A percentile compares a stretch with the other conserved stretches of the same genome.
These are phyloP conservation scores for Temnothorax nylanderi DNA, from an alignment of 1,140 invertebrate genomes.

Conservation along the genomic window DNA sequence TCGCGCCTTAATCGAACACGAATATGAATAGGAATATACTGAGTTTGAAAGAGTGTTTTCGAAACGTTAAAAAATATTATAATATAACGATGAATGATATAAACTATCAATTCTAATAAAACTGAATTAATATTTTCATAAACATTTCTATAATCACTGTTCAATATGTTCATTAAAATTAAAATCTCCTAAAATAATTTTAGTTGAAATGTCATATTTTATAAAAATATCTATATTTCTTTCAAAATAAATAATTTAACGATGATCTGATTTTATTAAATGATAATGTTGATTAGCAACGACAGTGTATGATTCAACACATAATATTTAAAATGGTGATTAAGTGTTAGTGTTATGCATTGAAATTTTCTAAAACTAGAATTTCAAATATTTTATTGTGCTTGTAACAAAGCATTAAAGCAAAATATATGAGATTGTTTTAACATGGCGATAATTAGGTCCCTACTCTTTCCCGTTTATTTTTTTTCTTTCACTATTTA, in stretches of 20 bases:
- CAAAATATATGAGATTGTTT: background rate
- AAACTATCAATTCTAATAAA: background rate
- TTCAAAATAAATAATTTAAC: background rate
- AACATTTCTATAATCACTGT: too few relatives aligned
- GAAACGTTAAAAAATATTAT: background rate
- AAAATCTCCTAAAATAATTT: too few relatives aligned
- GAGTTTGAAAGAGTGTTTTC: constrained; percentile 39
- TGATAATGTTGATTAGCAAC: background rate
- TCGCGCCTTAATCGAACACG: constrained; percentile 18
- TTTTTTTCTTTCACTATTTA: background rate
- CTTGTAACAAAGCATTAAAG: background rate
- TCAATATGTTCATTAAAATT: too few relatives aligned
- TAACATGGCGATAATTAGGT: background rate
- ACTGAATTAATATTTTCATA: background rate
- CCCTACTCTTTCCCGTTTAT: background rate
- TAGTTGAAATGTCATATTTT: too few relatives aligned
- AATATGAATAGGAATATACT: constrained; percentile 58
- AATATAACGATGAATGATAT: background rate
- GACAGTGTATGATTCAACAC: background rate
- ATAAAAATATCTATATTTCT: too few relatives aligned
- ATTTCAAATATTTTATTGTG: background rate
- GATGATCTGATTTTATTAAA: background rate
- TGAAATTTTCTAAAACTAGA: background rate
- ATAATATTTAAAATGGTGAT: background rate
- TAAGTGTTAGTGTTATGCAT: background rate